A percentile compares a stretch with the other conserved stretches of the same genome.
These are phyloP conservation scores for Polietes domitor DNA, from an alignment of 2,888 invertebrate species.

Conservation along the genomic window DNA sequence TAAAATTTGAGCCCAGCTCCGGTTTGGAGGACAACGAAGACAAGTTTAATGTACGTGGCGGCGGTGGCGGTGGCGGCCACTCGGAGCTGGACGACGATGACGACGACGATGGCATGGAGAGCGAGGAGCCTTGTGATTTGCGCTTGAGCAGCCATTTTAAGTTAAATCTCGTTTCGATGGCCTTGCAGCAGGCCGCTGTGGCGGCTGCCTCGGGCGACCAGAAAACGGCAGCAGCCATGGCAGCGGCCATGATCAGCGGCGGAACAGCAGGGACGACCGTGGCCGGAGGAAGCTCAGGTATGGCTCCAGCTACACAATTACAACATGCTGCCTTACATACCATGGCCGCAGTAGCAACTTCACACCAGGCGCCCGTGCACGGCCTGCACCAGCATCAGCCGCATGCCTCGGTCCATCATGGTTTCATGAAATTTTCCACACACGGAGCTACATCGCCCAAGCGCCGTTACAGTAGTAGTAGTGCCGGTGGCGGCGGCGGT, in stretches of 20 bases:
- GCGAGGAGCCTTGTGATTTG: slow-evolving; percentile 80
- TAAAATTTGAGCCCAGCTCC: slow-evolving; percentile 75
- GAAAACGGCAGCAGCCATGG: slow-evolving; percentile 64
- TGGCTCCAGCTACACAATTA: slow-evolving; percentile 67
- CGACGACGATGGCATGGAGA: slow-evolving; percentile 71
- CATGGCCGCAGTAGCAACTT: slow-evolving; percentile 67
- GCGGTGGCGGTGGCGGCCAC: slow-evolving; percentile 25
- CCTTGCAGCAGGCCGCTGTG: slow-evolving; percentile 72
- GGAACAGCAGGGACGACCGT: slow-evolving; percentile 41
- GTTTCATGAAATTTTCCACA: slow-evolving; percentile 69
- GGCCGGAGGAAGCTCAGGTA: slow-evolving; percentile 68
- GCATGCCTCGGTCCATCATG: slow-evolving; percentile 69
- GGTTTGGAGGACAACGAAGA: slow-evolving; percentile 71
- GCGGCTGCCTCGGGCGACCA: slow-evolving; percentile 61
- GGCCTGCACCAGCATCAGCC: slow-evolving; percentile 77
- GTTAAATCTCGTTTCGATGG: slow-evolving; percentile 75
- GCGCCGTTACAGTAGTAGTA: slow-evolving; percentile 75
- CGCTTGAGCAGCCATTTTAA: slow-evolving; percentile 73
- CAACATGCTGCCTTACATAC: slow-evolving; percentile 68
- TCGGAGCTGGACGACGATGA: slow-evolving; percentile 67
- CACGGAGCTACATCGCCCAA: slow-evolving; percentile 67
- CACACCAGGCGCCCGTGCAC: slow-evolving; percentile 77
- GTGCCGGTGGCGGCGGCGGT: slow-evolving; percentile 55
- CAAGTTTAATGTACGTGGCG: slow-evolving; percentile 52
- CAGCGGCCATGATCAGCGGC: slow-evolving; percentile 66